Percentiles rank a stretch among this genome's conserved stretches.
Conservation (phyloP, 2,113 vertebrate genomes). For the Malurus cyaneus region DNA sequence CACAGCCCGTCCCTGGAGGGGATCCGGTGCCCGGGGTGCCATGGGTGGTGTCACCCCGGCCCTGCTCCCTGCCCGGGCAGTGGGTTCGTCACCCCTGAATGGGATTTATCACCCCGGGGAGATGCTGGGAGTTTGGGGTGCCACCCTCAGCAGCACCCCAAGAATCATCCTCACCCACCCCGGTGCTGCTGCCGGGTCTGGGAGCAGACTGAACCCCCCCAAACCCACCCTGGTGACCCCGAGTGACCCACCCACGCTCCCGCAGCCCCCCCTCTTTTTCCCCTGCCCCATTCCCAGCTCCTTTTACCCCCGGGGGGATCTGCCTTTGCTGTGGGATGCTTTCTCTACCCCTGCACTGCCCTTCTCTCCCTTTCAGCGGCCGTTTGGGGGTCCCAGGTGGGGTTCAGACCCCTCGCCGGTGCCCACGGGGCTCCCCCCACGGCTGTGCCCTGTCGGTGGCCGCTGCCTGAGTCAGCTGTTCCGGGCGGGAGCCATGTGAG, state of each 20-base stretch:
- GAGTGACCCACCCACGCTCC: background rate
- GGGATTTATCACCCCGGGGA: background rate
- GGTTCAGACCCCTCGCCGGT: background rate
- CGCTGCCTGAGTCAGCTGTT: background rate
- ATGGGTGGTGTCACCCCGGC: background rate
- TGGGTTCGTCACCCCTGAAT: rapidly evolving
- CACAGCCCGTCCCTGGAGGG: background rate
- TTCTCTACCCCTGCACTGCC: background rate
- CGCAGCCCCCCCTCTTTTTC: rapidly evolving
- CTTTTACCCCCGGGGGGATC: background rate
- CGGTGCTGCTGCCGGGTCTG: background rate
- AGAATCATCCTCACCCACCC: background rate
- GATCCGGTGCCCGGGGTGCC: background rate
- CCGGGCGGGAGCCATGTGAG: conserved; percentile 27
- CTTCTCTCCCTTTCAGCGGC: rapidly evolving
- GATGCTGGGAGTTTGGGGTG: background rate
- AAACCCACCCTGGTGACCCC: background rate
- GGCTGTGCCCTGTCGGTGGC: background rate
- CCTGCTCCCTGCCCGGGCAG: background rate
- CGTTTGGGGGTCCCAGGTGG: background rate
- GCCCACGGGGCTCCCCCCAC: background rate
- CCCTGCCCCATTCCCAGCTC: background rate
- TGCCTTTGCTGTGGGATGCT: background rate
- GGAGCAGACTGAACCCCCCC: background rate
- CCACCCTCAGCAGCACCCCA: background rate